Evolutionary conservation across 2,888 invertebrate species (phyloP).

Genomic region (Acholoe squamosa): DNA sequence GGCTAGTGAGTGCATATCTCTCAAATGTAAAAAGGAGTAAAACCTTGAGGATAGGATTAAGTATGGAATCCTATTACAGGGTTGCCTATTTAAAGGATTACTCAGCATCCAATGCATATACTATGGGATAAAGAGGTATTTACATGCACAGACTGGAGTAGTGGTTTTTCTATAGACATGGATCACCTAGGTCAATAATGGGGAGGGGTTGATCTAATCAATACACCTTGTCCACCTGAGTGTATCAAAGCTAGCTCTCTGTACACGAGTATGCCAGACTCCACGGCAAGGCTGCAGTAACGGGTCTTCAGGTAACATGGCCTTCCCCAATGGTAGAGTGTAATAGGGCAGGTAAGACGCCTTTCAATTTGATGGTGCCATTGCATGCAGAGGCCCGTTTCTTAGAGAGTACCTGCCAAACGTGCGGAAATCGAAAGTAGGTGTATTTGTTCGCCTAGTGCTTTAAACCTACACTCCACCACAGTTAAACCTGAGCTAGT

Average conservation of each 20-base stretch:
- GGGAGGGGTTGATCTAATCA: not conserved
- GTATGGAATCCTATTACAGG: no score
- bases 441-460: not conserved
- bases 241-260: not conserved
- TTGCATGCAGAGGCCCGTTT: not conserved
- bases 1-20: no score
- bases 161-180: no score
- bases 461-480: conserved; percentile 8
- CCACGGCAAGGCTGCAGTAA: not conserved
- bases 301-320: not conserved
- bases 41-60: no score
- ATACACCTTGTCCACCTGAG: not conserved
- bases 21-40: no score
- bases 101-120: no score
- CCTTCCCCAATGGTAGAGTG: not conserved
- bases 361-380: conserved; percentile 12
- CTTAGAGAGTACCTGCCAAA: conserved; percentile 11
- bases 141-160: no score
- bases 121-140: no score
- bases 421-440: not conserved
- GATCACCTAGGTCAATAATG: no score
- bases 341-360: not conserved
- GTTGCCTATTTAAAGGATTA: no score
- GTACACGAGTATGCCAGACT: no score
- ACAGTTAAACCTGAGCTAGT: not conserved